Base-by-base conservation (phyloP, 35 echinoderm and acorn worm genomes). In the Heliocidaris erythrogramma region DNA sequence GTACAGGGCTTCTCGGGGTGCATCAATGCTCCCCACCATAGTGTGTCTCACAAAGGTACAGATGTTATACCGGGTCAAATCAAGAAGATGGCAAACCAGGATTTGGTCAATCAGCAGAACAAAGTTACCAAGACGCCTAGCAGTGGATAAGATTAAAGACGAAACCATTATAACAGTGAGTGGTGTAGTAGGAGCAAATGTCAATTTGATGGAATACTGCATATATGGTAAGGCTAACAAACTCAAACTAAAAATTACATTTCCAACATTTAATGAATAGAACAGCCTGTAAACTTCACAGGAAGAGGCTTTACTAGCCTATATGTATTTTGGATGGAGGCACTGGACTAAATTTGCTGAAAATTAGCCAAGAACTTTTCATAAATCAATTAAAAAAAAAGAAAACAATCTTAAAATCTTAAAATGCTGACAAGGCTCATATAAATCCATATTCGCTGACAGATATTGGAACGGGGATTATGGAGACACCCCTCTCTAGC, bases 51-150 rank as follows among this genome's bases (percentile, higher is more conserved):
- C 95, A 94, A 99, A 99, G 18, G 93, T 94, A 94, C 97, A 96
- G 52, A 99, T 95, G 93, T 99, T 99, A 49, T 94, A 94, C 59
- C 98, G 95, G 50, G 97, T 93, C 32, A 99, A 85, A 18, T 90
- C 89, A 47, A 99, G 93, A 30, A 99, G 95, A 94, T 99, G 98
- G 59, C 96, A 95, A 4, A 97, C 88, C 2, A 99, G 94, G 49
- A 99, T 97, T 90, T 99, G 96, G 65, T 99, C 98, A 5, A 99
- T 91, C 48, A 99, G 95, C 48, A 95, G 97, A 21, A 99, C 96
- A 94, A 97, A 97, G 95, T 99, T 97, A 48, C 98, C 97, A 69
- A 99, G 96, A 65, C 96, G 88, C 88, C 98, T 97, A 60, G 16
- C 53, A 48, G 65, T 85, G 4, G 94, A 47, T 60, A 94, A 86